phyloP scores from a whole-genome alignment of 2,888 invertebrate genomes.

The Galerucella calmariensis region DNA sequence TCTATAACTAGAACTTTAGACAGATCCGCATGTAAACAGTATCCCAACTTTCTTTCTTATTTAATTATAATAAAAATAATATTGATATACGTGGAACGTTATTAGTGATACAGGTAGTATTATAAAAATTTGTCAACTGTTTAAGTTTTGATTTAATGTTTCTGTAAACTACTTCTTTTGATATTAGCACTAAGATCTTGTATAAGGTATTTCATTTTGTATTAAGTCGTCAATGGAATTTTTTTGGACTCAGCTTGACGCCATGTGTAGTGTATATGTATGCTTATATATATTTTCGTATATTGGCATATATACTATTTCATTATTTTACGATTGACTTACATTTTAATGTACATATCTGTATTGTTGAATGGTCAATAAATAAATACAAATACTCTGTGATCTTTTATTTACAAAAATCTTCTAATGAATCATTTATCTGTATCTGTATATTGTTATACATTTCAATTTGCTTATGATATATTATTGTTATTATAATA shows the following conservation, averaged over 20 bases:
- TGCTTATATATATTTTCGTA: constrained; percentile 34
- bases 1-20: too few relatives aligned
- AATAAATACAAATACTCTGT: constrained; percentile 28
- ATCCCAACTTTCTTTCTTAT: too few relatives aligned
- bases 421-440: neutral
- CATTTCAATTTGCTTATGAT: too few relatives aligned
- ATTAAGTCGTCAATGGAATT: constrained; percentile 26
- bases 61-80: too few relatives aligned
- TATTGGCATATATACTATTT: constrained; percentile 35
- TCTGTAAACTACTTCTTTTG: neutral
- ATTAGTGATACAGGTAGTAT: too few relatives aligned
- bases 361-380: constrained; percentile 44
- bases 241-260: constrained; percentile 37
- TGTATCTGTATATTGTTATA: too few relatives aligned
- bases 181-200: neutral
- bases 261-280: constrained; percentile 36
- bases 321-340: constrained; percentile 38
- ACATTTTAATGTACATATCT: constrained; percentile 42
- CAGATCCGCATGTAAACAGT: too few relatives aligned
- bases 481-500: too few relatives aligned
- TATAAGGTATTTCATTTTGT: neutral
- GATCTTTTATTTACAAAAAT: constrained; percentile 2
- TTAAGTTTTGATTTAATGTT: neutral
- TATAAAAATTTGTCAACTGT: neutral
- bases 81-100: too few relatives aligned